phyloP scores from a whole-genome alignment of 2,113 vertebrate genomes.

The Apteryx owenii region DNA sequence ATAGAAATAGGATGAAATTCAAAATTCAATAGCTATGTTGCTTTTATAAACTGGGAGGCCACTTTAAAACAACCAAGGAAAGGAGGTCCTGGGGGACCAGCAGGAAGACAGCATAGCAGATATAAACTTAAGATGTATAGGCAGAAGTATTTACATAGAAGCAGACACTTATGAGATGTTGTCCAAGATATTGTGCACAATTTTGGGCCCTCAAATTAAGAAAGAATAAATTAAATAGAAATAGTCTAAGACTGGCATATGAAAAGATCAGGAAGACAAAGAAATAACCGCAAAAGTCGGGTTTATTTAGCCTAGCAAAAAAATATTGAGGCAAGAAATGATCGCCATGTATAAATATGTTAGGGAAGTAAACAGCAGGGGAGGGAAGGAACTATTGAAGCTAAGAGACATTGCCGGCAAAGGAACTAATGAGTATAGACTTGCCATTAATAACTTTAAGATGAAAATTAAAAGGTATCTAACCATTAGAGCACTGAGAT shows the following conservation, averaged over 20 bases:
- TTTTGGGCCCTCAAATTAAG: background rate
- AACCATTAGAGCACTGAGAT: background rate
- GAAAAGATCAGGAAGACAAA: background rate
- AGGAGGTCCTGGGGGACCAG: background rate
- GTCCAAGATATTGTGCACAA: background rate
- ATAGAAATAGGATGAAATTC: background rate
- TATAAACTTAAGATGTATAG: background rate
- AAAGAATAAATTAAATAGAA: background rate
- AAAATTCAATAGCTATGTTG: conserved; percentile 7
- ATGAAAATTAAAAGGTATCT: background rate
- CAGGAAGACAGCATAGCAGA: background rate
- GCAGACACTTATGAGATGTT: background rate
- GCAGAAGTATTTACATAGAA: background rate
- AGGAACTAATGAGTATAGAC: background rate
- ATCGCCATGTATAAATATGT: background rate
- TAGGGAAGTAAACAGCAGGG: background rate
- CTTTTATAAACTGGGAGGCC: background rate
- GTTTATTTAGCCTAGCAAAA: background rate
- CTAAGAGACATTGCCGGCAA: background rate
- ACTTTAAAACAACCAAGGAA: background rate
- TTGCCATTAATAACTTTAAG: background rate
- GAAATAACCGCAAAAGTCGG: background rate
- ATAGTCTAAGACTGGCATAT: background rate
- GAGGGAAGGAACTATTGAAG: background rate
- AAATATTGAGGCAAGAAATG: background rate